Percentiles rank a stretch among this genome's conserved stretches.
Evolutionary conservation across 2,888 invertebrate species (phyloP).

Genomic region (Philereme transversata): DNA sequence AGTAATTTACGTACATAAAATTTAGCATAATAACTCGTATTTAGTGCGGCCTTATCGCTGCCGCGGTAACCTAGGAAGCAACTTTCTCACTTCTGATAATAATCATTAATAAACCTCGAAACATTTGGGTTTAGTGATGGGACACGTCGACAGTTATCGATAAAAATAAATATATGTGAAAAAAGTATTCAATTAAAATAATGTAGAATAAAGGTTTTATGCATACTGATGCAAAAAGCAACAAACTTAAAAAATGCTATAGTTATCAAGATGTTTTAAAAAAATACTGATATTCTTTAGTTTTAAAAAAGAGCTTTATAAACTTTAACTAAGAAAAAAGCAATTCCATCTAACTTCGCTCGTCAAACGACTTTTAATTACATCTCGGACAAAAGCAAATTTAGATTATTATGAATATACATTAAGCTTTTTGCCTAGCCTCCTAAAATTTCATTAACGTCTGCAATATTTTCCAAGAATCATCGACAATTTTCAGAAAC

Average conservation of each 20-base stretch:
- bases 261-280: not conserved
- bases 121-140: constrained; percentile 33
- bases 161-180: not conserved
- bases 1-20: constrained; percentile 41
- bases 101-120: constrained; percentile 38
- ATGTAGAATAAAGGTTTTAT: too few relatives aligned
- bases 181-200: too few relatives aligned
- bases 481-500: constrained; percentile 1
- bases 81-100: constrained; percentile 39
- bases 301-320: constrained; percentile 6
- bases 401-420: constrained; percentile 11
- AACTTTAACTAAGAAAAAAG: constrained; percentile 17
- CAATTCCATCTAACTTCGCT: constrained; percentile 12
- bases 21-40: constrained; percentile 43
- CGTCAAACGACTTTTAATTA: constrained; percentile 12
- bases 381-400: constrained; percentile 11
- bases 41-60: constrained; percentile 39
- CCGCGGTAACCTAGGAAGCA: constrained; percentile 36
- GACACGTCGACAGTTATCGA: constrained; percentile 23
- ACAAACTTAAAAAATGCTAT: not conserved
- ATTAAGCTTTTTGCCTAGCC: constrained; percentile 1
- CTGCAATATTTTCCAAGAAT: not conserved
- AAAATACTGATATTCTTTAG: not conserved
- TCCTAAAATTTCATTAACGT: constrained; percentile 2
- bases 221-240: too few relatives aligned